A percentile compares a stretch with the other conserved stretches of the same genome.
These are phyloP conservation scores for Bombus ignitus DNA, from an alignment of 1,140 invertebrate species.

Conservation along the genomic window DNA sequence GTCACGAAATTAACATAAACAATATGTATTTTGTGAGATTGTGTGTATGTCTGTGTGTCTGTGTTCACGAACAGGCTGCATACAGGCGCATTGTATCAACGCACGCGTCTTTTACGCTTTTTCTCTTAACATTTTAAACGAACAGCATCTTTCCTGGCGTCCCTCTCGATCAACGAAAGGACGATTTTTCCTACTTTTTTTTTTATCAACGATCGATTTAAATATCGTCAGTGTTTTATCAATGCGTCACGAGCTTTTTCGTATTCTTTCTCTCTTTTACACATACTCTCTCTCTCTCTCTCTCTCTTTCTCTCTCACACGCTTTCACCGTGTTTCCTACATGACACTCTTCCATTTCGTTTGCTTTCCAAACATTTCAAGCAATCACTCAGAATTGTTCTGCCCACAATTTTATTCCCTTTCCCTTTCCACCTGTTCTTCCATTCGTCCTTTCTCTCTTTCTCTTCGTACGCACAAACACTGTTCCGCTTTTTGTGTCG, in stretches of 20 bases:
- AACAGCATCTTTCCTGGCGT: conserved; percentile 52
- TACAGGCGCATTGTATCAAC: conserved; percentile 25
- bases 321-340: neutral
- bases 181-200: conserved; percentile 25
- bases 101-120: conserved; percentile 48
- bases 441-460: conserved; percentile 1
- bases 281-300: neutral
- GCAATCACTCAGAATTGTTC: neutral
- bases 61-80: conserved; percentile 45
- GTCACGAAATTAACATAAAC: conserved; percentile 40
- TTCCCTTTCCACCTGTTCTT: neutral
- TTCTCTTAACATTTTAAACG: neutral
- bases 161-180: conserved; percentile 69
- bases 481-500: conserved; percentile 65
- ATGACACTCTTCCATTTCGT: neutral
- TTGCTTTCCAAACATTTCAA: neutral
- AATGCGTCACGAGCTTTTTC: conserved; percentile 51
- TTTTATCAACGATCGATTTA: conserved; percentile 50
- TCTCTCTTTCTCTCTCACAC: neutral
- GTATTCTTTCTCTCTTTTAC: neutral
- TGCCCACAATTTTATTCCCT: neutral
- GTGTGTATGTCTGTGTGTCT: conserved; percentile 16
- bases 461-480: conserved; percentile 60
- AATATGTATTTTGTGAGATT: conserved; percentile 8
- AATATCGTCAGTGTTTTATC: conserved; percentile 63